Conservation (phyloP, 2,797 vertebrate genomes). For the Linurgus olivaceus region DNA sequence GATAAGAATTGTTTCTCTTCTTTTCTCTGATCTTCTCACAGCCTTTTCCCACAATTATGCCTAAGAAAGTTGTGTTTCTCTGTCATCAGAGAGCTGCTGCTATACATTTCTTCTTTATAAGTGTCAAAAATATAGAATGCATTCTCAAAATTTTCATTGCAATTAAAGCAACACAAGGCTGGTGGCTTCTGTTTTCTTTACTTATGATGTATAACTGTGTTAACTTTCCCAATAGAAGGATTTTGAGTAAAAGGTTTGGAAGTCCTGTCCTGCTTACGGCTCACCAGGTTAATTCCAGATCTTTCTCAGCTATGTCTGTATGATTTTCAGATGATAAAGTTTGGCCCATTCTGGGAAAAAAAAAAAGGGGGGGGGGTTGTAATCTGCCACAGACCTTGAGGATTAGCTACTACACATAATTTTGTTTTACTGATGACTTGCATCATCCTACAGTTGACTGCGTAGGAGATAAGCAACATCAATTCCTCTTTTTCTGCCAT, state of each 20-base stretch:
- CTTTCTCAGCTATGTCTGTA: not conserved
- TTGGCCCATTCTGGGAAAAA: not conserved
- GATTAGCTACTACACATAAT: not conserved
- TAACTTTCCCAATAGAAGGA: not conserved
- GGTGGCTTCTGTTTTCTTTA: not conserved
- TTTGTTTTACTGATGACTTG: not conserved
- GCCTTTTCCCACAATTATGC: not conserved
- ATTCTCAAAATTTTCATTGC: not conserved
- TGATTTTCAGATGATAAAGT: not conserved
- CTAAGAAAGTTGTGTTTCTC: not conserved
- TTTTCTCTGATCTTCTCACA: not conserved
- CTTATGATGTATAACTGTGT: not conserved
- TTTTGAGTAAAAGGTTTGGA: not conserved
- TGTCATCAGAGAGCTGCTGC: not conserved
- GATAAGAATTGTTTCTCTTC: not conserved
- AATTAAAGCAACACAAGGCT: not conserved
- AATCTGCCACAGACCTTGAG: not conserved
- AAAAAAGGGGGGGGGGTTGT: not conserved
- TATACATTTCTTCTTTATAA: not conserved
- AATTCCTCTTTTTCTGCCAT: not conserved
- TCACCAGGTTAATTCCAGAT: not conserved
- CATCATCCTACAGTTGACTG: not conserved
- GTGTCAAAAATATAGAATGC: not conserved
- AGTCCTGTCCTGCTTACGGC: not conserved
- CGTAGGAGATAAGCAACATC: rapidly evolving